A percentile compares a stretch with the other conserved stretches of the same genome.
phyloP scores from a whole-genome alignment of 2,888 invertebrate genomes.

The Pimpla rufipes region DNA sequence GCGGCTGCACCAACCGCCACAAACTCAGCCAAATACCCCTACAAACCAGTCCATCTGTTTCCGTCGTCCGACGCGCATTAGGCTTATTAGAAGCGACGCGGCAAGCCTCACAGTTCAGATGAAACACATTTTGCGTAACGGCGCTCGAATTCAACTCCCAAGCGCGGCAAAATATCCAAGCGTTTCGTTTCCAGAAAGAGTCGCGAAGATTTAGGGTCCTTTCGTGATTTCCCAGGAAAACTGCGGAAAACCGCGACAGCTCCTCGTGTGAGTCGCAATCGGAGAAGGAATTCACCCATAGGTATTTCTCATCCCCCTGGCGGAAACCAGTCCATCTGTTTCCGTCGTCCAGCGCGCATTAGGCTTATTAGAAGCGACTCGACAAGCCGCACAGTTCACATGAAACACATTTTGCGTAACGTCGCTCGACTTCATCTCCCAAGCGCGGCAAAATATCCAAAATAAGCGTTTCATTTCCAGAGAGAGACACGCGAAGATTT shows the following conservation, averaged over 20 bases:
- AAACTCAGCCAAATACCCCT: no score
- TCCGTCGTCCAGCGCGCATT: not conserved
- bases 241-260: no score
- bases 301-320: no score
- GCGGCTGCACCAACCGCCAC: no score
- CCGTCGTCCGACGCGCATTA: not conserved
- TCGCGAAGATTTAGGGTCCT: no score
- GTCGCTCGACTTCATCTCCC: not conserved
- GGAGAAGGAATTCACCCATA: no score
- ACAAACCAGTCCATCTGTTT: no score
- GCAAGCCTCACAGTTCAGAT: not conserved
- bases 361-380: constrained; percentile 8
- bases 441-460: not conserved
- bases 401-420: constrained; percentile 12
- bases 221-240: no score
- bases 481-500: no score
- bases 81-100: constrained; percentile 5
- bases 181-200: constrained; percentile 5
- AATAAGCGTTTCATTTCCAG: constrained; percentile 9
- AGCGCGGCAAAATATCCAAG: not conserved
- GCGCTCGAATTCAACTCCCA: not conserved
- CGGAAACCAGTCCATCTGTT: no score
- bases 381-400: not conserved
- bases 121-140: constrained; percentile 13
- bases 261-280: no score